A percentile compares a stretch with the other conserved stretches of the same genome.
phyloP scores from a whole-genome alignment of 2,888 invertebrate species.

The Parochlus steinenii region DNA sequence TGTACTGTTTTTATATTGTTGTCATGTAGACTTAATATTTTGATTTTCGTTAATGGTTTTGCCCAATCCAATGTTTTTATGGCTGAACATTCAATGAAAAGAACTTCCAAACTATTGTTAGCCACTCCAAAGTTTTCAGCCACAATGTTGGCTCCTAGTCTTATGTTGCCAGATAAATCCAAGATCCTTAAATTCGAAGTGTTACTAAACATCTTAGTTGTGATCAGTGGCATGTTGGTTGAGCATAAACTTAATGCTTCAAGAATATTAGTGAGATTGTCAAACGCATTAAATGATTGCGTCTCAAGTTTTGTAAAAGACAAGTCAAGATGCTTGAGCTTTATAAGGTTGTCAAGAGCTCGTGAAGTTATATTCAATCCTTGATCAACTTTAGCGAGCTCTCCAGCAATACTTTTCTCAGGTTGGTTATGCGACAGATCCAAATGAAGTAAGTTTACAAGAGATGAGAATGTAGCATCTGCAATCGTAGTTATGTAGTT shows the following conservation, averaged over 20 bases:
- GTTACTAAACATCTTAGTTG: constrained; percentile 27
- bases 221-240: constrained; percentile 28
- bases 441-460: constrained; percentile 31
- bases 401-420: constrained; percentile 15
- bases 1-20: constrained; percentile 34
- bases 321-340: constrained; percentile 28
- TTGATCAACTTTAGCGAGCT: constrained; percentile 15
- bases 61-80: constrained; percentile 29
- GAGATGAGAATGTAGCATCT: constrained; percentile 27
- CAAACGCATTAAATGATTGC: constrained; percentile 24
- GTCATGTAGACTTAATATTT: constrained; percentile 31
- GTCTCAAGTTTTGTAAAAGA: constrained; percentile 27
- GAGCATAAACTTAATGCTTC: constrained; percentile 32
- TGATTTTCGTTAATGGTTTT: constrained; percentile 27
- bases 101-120: constrained; percentile 25
- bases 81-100: constrained; percentile 32
- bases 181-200: constrained; percentile 30
- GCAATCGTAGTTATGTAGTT: constrained; percentile 34
- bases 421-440: constrained; percentile 36
- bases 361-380: constrained; percentile 23
- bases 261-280: constrained; percentile 21
- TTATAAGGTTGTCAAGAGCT: constrained; percentile 23
- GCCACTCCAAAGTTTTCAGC: neutral
- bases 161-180: constrained; percentile 39
- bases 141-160: constrained; percentile 22